These are phyloP conservation scores for Tetramorium parvispinum DNA, from an alignment of 1,140 invertebrate species.

Conservation along the genomic window DNA sequence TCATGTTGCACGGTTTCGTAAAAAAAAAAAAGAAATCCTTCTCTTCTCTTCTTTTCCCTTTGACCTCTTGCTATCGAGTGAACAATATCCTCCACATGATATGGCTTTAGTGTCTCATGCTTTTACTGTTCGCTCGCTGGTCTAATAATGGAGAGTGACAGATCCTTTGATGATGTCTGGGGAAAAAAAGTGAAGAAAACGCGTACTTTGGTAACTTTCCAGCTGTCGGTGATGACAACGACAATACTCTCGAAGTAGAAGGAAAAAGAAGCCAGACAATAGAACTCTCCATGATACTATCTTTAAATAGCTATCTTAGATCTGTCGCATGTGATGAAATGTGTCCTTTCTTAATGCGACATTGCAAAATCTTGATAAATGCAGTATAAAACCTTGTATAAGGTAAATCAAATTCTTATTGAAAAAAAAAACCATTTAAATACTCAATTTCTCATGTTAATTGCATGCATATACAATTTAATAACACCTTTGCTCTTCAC, in stretches of 20 bases:
- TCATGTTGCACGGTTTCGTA: background rate
- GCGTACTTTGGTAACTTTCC: constrained; percentile 58
- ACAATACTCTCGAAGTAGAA: constrained; percentile 39
- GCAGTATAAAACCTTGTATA: background rate
- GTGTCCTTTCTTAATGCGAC: background rate
- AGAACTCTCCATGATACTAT: constrained; percentile 55
- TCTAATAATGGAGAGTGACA: constrained; percentile 70
- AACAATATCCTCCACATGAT: constrained; percentile 66
- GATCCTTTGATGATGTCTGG: constrained; percentile 67
- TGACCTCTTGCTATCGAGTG: constrained; percentile 46
- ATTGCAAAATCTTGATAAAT: background rate
- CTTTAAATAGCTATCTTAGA: constrained; percentile 46
- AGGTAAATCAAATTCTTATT: background rate
- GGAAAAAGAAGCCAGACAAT: constrained; percentile 45
- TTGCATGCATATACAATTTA: background rate
- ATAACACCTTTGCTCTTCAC: background rate
- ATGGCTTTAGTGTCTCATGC: constrained; percentile 68
- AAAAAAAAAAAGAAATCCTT: constrained; percentile 35
- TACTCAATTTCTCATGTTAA: background rate
- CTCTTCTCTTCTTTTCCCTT: constrained; percentile 30
- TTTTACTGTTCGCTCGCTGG: constrained; percentile 68
- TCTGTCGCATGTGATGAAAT: background rate
- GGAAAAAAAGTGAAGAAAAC: constrained; percentile 43
- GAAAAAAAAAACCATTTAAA: background rate
- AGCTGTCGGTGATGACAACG: constrained; percentile 59